A percentile compares a stretch with the other conserved stretches of the same genome.
Evolutionary conservation across 23 tunicate genomes (phyloP).

Genomic region (Phallusia fumigata): DNA sequence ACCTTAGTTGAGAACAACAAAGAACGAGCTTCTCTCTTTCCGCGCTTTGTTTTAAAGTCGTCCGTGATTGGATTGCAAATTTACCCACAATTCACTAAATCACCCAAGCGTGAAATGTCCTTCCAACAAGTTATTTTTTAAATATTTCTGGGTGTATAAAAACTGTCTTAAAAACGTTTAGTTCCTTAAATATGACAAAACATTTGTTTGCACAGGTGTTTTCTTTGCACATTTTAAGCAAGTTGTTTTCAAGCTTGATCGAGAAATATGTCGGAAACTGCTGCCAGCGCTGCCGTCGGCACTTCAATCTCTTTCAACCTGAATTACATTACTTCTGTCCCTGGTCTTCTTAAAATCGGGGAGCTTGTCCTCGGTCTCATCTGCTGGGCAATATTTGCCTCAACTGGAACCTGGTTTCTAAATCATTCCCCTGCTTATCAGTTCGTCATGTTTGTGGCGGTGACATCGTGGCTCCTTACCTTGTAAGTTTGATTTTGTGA

Average conservation of each 20-base stretch:
- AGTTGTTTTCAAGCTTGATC: not conserved
- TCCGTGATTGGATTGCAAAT: no score
- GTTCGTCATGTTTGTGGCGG: slow-evolving; percentile 67
- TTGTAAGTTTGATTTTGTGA: slow-evolving; percentile 40
- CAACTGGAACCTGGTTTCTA: not conserved
- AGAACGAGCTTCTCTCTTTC: no score
- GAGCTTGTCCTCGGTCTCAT: slow-evolving; percentile 66
- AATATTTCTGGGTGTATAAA: no score
- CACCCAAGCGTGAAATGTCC: no score
- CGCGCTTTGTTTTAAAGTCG: no score
- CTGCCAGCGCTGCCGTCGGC: not conserved
- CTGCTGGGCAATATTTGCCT: slow-evolving; percentile 57
- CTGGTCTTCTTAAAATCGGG: slow-evolving; percentile 42
- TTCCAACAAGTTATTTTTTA: no score
- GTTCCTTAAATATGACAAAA: no score
- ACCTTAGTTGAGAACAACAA: no score
- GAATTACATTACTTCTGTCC: slow-evolving; percentile 32
- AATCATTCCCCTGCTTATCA: slow-evolving; percentile 4
- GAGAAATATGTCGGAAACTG: not conserved
- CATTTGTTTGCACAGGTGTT: no score
- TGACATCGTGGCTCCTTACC: slow-evolving; percentile 72
- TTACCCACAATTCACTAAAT: no score
- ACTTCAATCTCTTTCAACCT: slow-evolving; percentile 46
- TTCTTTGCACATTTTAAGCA: not conserved
- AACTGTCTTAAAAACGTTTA: no score